Base-by-base conservation (phyloP, 2,888 invertebrate genomes). In the Andrena camellia region DNA sequence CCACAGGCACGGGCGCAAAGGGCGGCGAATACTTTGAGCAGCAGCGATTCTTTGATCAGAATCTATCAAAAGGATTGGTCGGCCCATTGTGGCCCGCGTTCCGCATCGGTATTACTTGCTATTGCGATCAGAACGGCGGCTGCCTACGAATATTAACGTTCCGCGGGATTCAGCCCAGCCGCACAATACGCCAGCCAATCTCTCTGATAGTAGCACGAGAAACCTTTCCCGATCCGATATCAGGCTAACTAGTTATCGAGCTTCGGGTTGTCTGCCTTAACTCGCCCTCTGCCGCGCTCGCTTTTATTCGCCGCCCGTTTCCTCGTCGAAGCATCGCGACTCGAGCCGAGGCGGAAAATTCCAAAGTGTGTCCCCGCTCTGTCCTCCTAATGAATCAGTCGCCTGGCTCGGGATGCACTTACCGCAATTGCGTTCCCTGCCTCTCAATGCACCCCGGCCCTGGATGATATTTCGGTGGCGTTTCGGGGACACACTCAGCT, bases 11-110 rank as follows among this genome's bases (percentile, higher is more conserved):
- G 50, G 64, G 73, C 76, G 81, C 81, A 86, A 87, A 87, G 84
- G 69, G 72, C 74, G 76, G 75, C 57, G 75, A 52, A 86, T 87
- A 89, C 84, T 88, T 84, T 82, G 78, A 81, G 82, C 79, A 86
- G 72, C 76, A 68, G 79, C 76, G 69, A 70, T 83, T 86, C 89
- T 88, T 88, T 88, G 88, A 88, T 88, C 86, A 88, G 88, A 78
- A 88, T 89, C 88, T 89, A 89, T 89, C 83, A 88, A 89, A 89
- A 86, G 88, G 89, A 89, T 89, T 89, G 89, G 88, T 86, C 84
- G 87, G 80, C 84, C 86, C 88, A 87, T 87, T 87, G 87, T 87
- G 77, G 74, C 66, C 86, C 87, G 79, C 78, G 78, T 84, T 86
- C 69, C 86, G 84, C 82, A 82, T 82, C 84, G 88, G 81, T 86